Base-by-base conservation (phyloP, 2,888 invertebrate genomes). In the Biston stratarius region DNA sequence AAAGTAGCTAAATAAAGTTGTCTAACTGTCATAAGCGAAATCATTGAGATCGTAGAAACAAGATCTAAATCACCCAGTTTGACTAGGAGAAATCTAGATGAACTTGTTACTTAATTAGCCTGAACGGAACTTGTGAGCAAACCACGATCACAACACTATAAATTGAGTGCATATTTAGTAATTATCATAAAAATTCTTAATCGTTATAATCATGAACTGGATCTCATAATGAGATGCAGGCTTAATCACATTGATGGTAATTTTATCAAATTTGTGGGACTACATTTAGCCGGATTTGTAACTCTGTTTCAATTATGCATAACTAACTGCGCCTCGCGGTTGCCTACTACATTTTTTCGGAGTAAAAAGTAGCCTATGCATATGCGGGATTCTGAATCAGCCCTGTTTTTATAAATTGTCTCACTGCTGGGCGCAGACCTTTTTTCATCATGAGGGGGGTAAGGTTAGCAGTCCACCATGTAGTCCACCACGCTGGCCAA, bases 171-270 rank as follows among this genome's bases (percentile, higher is more conserved):
- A 68, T 56, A 36, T 47, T 59, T 36, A 61, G 56, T 52, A 45
- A 67, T 71, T 64, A 70, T 55, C 67, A 64, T 73, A 64, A 68
- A 73, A 69, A 73, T 62, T 51, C 10, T 55, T 69, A 71, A 70
- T 70, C 67, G 44, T 61, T 70, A 72, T 69, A 71, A 72, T 70
- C 67, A 63, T 72, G 60, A 67, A 56, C 66, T 40, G 24, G 64
- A 64, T 66, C 34, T 66, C 45, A 40, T 69, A 53, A 65, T 69
- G 51, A 65, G 61, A 72, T 69, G 67, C 69, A 65, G 40, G 70
- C 57, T 51, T 74, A 63, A 70, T 66, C 65, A 63, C 47, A 15
- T 9, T 63, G 55, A 64, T 68, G 64, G 57, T 70, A 67, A 72
- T 69, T 59, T 64, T 64, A 71, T 49, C 49, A n/a, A 36, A 59